phyloP scores from a whole-genome alignment of 2,888 invertebrate species.

The Tanytarsus gracilentus region DNA sequence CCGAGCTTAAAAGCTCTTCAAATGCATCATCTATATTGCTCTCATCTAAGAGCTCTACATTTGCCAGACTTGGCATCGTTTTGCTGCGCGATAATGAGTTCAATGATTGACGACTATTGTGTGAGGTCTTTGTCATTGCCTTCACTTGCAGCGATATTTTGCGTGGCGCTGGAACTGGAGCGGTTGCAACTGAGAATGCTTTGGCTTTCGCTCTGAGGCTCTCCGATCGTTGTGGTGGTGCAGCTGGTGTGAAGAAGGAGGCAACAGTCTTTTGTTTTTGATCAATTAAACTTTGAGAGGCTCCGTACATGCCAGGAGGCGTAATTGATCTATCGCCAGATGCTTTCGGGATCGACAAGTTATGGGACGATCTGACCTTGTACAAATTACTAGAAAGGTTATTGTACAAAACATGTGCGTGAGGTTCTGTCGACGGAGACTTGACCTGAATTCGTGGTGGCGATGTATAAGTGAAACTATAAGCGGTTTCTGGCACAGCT shows the following conservation, averaged over 20 bases:
- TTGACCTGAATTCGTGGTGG: slow-evolving; percentile 26
- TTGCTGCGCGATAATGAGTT: slow-evolving; percentile 57
- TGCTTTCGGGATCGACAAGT: slow-evolving; percentile 64
- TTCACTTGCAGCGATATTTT: slow-evolving; percentile 27
- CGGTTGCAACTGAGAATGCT: slow-evolving; percentile 29
- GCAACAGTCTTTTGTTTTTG: slow-evolving; percentile 65
- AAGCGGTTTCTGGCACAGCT: slow-evolving; percentile 24
- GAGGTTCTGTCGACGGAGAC: slow-evolving; percentile 36
- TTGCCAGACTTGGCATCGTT: slow-evolving; percentile 65
- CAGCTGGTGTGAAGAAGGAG: slow-evolving; percentile 55
- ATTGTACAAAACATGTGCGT: slow-evolving; percentile 34
- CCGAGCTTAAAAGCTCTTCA: slow-evolving; percentile 66
- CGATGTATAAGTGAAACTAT: slow-evolving; percentile 14
- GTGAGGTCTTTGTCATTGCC: neutral
- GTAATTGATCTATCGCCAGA: slow-evolving; percentile 69
- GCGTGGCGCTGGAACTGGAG: slow-evolving; percentile 12
- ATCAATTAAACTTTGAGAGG: slow-evolving; percentile 37
- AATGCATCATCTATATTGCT: slow-evolving; percentile 80
- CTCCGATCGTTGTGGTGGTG: slow-evolving; percentile 39
- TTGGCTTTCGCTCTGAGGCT: slow-evolving; percentile 33
- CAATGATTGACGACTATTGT: slow-evolving; percentile 16
- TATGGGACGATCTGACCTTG: slow-evolving; percentile 65
- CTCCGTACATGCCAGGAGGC: slow-evolving; percentile 43
- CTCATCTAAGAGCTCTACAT: slow-evolving; percentile 60
- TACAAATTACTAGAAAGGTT: slow-evolving; percentile 33